These are phyloP conservation scores for Paracanthobrama guichenoti DNA, from an alignment of 2,113 vertebrate species.

Conservation along the genomic window DNA sequence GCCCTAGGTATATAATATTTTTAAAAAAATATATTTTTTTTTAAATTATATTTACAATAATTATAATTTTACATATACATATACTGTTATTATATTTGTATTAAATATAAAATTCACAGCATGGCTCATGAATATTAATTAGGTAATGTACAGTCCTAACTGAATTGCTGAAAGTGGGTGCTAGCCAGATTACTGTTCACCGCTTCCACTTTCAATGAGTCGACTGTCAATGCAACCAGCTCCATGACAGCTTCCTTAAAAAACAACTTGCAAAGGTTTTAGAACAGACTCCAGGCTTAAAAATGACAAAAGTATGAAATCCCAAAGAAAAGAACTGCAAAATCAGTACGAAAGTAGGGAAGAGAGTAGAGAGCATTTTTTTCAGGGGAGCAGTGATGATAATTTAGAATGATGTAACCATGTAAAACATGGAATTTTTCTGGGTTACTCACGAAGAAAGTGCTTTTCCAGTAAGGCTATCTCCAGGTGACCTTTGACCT, in stretches of 20 bases:
- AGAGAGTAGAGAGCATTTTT: neutral
- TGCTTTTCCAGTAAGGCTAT: conserved; percentile 97
- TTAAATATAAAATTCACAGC: neutral
- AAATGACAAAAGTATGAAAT: neutral
- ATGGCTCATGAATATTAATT: neutral
- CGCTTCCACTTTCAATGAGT: neutral
- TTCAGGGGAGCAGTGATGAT: neutral
- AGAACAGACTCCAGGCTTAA: neutral
- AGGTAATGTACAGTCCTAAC: neutral
- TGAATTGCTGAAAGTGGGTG: neutral
- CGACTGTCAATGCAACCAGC: neutral
- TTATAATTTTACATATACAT: too few species aligned
- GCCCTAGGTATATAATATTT: too few species aligned
- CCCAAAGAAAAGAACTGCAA: neutral
- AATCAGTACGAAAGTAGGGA: neutral
- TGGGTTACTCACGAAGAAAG: conserved; percentile 89
- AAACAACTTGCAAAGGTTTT: neutral
- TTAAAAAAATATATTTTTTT: too few species aligned
- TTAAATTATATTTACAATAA: too few species aligned
- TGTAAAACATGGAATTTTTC: neutral
- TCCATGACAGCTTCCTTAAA: neutral
- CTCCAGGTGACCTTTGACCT: conserved; percentile 97
- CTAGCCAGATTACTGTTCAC: neutral
- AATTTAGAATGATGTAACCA: neutral
- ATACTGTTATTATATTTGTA: too few species aligned